These are phyloP conservation scores for Aegithalos caudatus DNA, from an alignment of 2,113 vertebrate species.

Conservation along the genomic window DNA sequence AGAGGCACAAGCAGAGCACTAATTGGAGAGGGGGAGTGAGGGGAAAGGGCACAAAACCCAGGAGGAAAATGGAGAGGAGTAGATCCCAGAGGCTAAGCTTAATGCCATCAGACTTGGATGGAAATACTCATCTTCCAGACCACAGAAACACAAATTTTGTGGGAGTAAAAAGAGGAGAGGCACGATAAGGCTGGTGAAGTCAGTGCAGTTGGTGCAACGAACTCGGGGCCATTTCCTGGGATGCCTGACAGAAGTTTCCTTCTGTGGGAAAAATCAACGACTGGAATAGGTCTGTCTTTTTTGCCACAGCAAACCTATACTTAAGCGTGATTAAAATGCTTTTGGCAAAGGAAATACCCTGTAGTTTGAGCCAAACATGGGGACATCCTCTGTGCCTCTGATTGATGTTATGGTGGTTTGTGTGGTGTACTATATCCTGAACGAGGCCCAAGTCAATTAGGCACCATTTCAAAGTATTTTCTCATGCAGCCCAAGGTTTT, in stretches of 20 bases:
- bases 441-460: conserved; percentile 48
- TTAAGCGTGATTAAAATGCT: conserved; percentile 47
- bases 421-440: conserved; percentile 31
- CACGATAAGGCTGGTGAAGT: background rate
- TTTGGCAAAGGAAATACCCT: conserved; percentile 61
- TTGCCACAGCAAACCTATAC: conserved; percentile 42
- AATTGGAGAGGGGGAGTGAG: background rate
- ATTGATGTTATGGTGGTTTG: conserved; percentile 55
- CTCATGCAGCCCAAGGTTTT: background rate
- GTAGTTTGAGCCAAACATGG: background rate
- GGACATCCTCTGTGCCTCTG: conserved; percentile 44
- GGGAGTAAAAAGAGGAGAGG: background rate
- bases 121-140: background rate
- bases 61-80: background rate
- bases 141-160: background rate
- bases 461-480: conserved; percentile 33
- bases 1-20: background rate
- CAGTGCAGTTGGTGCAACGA: background rate
- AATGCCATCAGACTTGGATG: background rate
- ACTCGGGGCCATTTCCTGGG: background rate
- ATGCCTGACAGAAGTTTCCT: background rate
- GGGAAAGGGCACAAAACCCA: background rate
- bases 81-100: background rate
- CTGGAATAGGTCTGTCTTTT: background rate
- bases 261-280: conserved; percentile 58